phyloP scores from a whole-genome alignment of 2,888 invertebrate species.

The Eupithecia inturbata region DNA sequence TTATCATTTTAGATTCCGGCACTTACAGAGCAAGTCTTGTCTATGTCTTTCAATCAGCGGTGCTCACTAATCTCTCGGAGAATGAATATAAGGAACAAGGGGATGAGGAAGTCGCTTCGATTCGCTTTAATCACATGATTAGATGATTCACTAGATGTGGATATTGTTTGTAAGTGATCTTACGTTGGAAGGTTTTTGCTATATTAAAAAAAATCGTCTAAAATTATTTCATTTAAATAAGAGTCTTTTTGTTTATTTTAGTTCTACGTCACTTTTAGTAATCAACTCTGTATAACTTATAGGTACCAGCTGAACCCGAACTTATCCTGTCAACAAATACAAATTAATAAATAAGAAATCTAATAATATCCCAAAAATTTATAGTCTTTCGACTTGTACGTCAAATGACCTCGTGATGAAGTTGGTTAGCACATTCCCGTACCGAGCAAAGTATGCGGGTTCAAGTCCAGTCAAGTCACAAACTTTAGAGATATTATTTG shows the following conservation, averaged over 20 bases:
- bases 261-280: not conserved
- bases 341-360: not conserved
- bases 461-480: too few relatives aligned
- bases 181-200: not conserved
- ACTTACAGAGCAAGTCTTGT: constrained; percentile 66
- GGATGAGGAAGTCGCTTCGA: constrained; percentile 49
- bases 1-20: constrained; percentile 52
- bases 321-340: not conserved
- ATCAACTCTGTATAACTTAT: not conserved
- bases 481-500: too few relatives aligned
- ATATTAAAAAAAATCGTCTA: not conserved
- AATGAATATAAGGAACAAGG: constrained; percentile 56
- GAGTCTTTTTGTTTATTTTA: not conserved
- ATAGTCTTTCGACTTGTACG: too few relatives aligned
- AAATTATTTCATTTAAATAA: too few relatives aligned
- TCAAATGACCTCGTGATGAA: too few relatives aligned
- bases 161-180: constrained; percentile 12
- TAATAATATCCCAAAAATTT: too few relatives aligned
- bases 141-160: constrained; percentile 41
- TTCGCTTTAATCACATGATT: constrained; percentile 45
- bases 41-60: constrained; percentile 64
- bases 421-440: too few relatives aligned
- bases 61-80: constrained; percentile 55
- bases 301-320: not conserved
- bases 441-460: too few relatives aligned